phyloP scores from a whole-genome alignment of 2,888 invertebrate species.

The Nomada ferruginata region DNA sequence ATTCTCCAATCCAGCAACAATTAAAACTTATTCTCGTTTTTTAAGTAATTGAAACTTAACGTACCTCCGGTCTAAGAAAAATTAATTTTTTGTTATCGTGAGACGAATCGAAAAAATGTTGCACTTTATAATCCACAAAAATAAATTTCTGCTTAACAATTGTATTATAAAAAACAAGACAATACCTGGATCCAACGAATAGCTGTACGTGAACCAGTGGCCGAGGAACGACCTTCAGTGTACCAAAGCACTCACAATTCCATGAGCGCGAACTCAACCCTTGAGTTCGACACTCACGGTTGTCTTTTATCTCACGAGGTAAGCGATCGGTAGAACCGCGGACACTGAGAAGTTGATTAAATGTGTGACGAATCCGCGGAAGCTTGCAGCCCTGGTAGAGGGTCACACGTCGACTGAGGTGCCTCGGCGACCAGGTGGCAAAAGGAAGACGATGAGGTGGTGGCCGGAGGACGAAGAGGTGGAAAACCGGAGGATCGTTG shows the following conservation, averaged over 20 bases:
- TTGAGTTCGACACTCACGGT: constrained; percentile 24
- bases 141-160: background rate
- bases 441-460: constrained; percentile 60
- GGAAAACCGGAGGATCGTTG: constrained; percentile 44
- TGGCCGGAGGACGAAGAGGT: constrained; percentile 57
- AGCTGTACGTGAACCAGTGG: constrained; percentile 16
- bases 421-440: constrained; percentile 53
- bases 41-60: no score
- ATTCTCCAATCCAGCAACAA: background rate
- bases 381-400: constrained; percentile 59
- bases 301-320: constrained; percentile 7
- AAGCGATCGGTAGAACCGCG: constrained; percentile 27
- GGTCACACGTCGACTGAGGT: constrained; percentile 69
- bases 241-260: constrained; percentile 42
- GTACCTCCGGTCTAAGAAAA: no score
- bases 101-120: no score
- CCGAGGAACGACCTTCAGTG: constrained; percentile 15
- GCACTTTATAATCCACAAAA: background rate
- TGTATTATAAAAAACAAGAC: background rate
- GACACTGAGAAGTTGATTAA: constrained; percentile 29
- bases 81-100: no score
- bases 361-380: constrained; percentile 41
- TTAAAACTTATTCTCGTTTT: background rate
- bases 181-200: constrained; percentile 31
- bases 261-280: constrained; percentile 15